Percentiles rank a stretch among this genome's conserved stretches.
These are phyloP conservation scores for Drosophila micromelanica DNA, from an alignment of 1,140 invertebrate genomes.

Conservation along the genomic window DNA sequence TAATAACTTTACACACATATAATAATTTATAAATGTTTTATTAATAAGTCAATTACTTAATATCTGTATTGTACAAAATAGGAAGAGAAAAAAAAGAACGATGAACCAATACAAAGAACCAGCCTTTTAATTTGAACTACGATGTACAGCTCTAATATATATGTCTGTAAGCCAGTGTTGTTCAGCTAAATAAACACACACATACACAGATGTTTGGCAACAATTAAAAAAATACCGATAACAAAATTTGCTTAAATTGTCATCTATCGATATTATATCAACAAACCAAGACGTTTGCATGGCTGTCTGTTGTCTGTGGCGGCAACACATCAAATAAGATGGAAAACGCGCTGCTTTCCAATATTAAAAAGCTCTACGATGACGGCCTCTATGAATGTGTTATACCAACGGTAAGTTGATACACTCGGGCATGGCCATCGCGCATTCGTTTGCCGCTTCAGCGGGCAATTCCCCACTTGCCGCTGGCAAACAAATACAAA, in stretches of 20 bases:
- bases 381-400: slow-evolving; percentile 74
- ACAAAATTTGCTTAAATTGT: neutral
- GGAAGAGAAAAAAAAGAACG: too few relatives aligned
- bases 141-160: too few relatives aligned
- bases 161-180: too few relatives aligned
- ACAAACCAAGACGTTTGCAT: neutral
- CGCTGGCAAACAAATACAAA: neutral
- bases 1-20: too few relatives aligned
- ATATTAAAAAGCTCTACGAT: slow-evolving; percentile 77
- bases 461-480: neutral
- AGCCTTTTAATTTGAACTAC: too few relatives aligned
- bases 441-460: neutral
- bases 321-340: slow-evolving; percentile 45
- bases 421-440: too few relatives aligned
- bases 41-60: too few relatives aligned
- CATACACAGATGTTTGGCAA: neutral
- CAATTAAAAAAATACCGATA: slow-evolving; percentile 1
- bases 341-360: slow-evolving; percentile 70
- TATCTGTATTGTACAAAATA: too few relatives aligned
- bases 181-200: too few relatives aligned
- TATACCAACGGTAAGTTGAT: slow-evolving; percentile 60
- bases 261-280: slow-evolving; percentile 25
- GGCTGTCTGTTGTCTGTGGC: slow-evolving; percentile 24
- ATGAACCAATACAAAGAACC: too few relatives aligned
- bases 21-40: too few relatives aligned